Percentiles rank a stretch among this genome's conserved stretches.
Evolutionary conservation across 2,113 vertebrate species (phyloP).

Genomic region (Alces alces): DNA sequence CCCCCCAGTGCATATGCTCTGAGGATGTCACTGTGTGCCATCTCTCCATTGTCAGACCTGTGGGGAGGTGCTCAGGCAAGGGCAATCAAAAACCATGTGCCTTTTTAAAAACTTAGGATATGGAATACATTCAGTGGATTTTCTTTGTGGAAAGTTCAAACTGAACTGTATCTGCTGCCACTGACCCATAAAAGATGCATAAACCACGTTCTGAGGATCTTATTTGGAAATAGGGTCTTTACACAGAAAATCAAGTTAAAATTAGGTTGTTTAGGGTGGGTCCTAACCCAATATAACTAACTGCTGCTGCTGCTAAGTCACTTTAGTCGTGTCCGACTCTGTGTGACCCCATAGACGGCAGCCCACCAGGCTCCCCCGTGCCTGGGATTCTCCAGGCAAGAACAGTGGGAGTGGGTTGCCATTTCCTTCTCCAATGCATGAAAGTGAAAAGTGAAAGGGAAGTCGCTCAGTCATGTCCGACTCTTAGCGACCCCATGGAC

Average conservation of each 20-base stretch:
- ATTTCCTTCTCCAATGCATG: too few species aligned
- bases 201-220: not conserved
- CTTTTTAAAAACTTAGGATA: not conserved
- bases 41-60: not conserved
- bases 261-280: not conserved
- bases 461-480: too few species aligned
- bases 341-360: too few species aligned
- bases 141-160: not conserved
- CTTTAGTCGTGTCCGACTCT: too few species aligned
- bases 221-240: not conserved
- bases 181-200: not conserved
- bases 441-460: too few species aligned
- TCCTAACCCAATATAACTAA: not conserved
- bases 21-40: not conserved
- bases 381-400: too few species aligned
- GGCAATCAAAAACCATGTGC: not conserved
- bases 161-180: not conserved
- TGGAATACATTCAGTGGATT: not conserved
- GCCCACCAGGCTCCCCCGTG: too few species aligned
- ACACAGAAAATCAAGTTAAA: not conserved
- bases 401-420: too few species aligned
- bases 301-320: too few species aligned
- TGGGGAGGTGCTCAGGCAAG: not conserved
- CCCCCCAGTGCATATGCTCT: rapidly evolving
- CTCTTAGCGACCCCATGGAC: too few species aligned